These are phyloP conservation scores for Sitobion miscanthi DNA, from an alignment of 1,140 invertebrate genomes.

Conservation along the genomic window DNA sequence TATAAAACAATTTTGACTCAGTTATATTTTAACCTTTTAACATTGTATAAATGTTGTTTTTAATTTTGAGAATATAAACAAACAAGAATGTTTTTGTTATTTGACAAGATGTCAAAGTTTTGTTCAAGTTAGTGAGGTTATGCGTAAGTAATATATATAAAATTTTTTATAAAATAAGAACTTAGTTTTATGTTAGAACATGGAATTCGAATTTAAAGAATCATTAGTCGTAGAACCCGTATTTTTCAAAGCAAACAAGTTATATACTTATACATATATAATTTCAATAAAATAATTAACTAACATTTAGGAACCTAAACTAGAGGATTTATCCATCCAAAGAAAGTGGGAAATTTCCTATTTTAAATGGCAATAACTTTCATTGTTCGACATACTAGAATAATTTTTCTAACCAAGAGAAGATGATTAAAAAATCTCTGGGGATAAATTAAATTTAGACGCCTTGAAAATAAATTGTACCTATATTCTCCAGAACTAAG, in stretches of 20 bases:
- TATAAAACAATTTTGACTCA: no score
- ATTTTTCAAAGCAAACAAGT: not conserved
- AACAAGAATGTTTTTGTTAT: not conserved
- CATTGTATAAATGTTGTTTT: no score
- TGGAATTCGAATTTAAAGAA: not conserved
- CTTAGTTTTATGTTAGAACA: not conserved
- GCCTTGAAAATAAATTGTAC: not conserved
- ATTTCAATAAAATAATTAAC: not conserved
- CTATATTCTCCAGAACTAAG: not conserved
- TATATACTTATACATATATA: not conserved
- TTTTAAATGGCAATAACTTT: no score
- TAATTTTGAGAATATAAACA: no score
- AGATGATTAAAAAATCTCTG: no score
- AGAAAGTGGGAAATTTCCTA: no score
- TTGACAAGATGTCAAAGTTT: not conserved
- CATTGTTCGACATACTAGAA: no score
- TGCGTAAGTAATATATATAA: not conserved
- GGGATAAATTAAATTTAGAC: not conserved
- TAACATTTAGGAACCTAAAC: not conserved
- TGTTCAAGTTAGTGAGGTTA: not conserved
- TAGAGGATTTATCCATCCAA: no score
- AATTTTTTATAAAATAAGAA: not conserved
- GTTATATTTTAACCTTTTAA: no score
- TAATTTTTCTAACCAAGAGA: no score
- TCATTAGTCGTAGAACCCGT: not conserved